Percentiles rank a stretch among this genome's conserved stretches.
phyloP scores from a whole-genome alignment of 2,888 invertebrate genomes.

The Drosophila emarginata region DNA sequence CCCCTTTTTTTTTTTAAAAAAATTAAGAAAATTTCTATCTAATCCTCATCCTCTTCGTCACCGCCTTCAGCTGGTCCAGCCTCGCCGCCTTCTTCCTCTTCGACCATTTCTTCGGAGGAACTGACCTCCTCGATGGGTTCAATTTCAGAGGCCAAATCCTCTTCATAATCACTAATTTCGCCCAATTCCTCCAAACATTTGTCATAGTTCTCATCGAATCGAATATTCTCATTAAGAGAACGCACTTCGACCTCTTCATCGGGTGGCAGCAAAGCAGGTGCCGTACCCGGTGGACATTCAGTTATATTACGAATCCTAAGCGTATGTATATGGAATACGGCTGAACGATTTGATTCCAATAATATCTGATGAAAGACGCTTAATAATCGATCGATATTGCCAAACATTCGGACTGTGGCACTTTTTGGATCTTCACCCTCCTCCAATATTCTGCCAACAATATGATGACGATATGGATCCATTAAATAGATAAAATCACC shows the following conservation, averaged over 20 bases:
- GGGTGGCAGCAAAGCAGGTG: conserved; percentile 55
- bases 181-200: conserved; percentile 66
- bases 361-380: conserved; percentile 77
- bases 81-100: conserved; percentile 66
- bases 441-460: conserved; percentile 63
- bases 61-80: conserved; percentile 49
- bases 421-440: conserved; percentile 67
- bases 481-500: conserved; percentile 76
- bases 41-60: conserved; percentile 40
- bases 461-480: conserved; percentile 80
- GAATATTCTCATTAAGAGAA: conserved; percentile 75
- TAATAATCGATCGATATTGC: conserved; percentile 68
- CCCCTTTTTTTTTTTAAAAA: not conserved
- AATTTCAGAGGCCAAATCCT: conserved; percentile 70
- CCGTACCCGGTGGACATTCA: conserved; percentile 63
- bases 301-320: conserved; percentile 64
- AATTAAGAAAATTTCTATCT: conserved; percentile 9
- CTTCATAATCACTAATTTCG: conserved; percentile 75
- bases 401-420: conserved; percentile 79
- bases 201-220: conserved; percentile 74
- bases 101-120: conserved; percentile 68
- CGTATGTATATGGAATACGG: conserved; percentile 71
- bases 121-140: conserved; percentile 65
- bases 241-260: conserved; percentile 62
- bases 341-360: conserved; percentile 75